phyloP scores from a whole-genome alignment of 1,140 invertebrate genomes.

The Ips nitidus region DNA sequence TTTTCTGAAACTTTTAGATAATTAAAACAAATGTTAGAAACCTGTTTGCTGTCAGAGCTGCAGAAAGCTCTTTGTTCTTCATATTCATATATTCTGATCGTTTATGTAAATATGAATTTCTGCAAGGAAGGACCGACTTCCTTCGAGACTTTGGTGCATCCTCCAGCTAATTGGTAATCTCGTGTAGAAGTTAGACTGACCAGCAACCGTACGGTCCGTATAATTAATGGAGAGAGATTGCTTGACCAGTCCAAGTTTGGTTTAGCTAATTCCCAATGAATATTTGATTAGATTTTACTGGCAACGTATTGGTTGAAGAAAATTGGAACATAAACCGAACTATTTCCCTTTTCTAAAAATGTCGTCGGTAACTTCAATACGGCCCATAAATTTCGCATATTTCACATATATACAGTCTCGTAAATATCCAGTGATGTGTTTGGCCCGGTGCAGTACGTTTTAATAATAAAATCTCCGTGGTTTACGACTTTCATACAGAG shows the following conservation, averaged over 20 bases:
- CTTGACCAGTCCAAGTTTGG: constrained; percentile 23
- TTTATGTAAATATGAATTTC: constrained; percentile 23
- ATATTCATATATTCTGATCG: constrained; percentile 31
- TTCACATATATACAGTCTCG: constrained; percentile 14
- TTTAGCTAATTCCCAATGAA: constrained; percentile 7
- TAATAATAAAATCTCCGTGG: constrained; percentile 9
- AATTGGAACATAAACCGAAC: neutral
- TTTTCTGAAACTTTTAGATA: no score
- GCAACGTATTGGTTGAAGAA: constrained; percentile 1
- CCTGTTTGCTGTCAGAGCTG: no score
- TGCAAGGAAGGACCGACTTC: constrained; percentile 16
- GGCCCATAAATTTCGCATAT: constrained; percentile 17
- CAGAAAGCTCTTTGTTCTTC: no score
- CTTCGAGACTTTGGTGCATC: constrained; percentile 30
- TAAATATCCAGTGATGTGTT: constrained; percentile 14
- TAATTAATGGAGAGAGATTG: constrained; percentile 29
- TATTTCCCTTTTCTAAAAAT: constrained; percentile 17
- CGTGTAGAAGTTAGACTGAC: constrained; percentile 22
- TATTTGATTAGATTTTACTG: neutral
- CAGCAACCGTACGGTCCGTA: constrained; percentile 14
- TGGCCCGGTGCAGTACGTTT: constrained; percentile 18
- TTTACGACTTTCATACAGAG: constrained; percentile 6
- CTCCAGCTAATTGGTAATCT: constrained; percentile 33
- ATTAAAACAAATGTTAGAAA: no score
- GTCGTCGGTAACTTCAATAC: constrained; percentile 13